These are phyloP conservation scores for Megaceryle torquata DNA, from an alignment of 2,113 vertebrate species.

Conservation along the genomic window DNA sequence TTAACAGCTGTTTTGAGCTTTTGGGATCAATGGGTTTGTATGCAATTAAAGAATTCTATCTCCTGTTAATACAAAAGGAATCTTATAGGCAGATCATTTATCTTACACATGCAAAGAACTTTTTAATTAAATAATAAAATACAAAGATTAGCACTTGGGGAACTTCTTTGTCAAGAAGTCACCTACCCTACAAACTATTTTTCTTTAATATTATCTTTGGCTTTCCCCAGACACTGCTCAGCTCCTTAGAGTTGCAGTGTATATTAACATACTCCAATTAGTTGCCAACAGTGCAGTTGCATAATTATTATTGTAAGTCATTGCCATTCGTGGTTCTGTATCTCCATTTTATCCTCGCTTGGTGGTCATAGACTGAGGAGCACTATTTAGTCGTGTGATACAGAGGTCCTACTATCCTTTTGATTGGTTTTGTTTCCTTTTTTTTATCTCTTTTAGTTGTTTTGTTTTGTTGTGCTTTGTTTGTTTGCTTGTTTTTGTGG, in stretches of 20 bases:
- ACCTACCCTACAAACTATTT: not conserved
- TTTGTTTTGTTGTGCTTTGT: not conserved
- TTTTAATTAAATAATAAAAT: slow-evolving; percentile 43
- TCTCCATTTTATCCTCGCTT: not conserved
- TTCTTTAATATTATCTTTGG: not conserved
- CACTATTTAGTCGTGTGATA: not conserved
- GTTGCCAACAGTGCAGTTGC: not conserved
- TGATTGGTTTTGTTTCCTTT: not conserved
- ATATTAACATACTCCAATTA: not conserved
- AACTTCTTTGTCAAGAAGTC: not conserved
- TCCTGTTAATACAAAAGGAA: not conserved
- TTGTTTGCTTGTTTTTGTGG: not conserved
- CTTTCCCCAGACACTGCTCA: not conserved
- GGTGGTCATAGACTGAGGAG: not conserved
- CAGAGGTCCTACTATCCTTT: not conserved
- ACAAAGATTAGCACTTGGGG: not conserved
- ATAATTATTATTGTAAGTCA: slow-evolving; percentile 2
- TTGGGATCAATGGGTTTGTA: not conserved
- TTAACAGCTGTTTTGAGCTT: slow-evolving; percentile 29
- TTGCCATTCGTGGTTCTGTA: not conserved
- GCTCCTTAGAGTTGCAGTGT: not conserved
- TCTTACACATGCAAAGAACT: not conserved
- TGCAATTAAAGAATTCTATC: not conserved
- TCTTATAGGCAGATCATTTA: not conserved
- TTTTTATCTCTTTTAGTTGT: not conserved